Percentiles rank a stretch among this genome's conserved stretches.
phyloP scores from a whole-genome alignment of 2,888 invertebrate genomes.

The Macrophya annulata region DNA sequence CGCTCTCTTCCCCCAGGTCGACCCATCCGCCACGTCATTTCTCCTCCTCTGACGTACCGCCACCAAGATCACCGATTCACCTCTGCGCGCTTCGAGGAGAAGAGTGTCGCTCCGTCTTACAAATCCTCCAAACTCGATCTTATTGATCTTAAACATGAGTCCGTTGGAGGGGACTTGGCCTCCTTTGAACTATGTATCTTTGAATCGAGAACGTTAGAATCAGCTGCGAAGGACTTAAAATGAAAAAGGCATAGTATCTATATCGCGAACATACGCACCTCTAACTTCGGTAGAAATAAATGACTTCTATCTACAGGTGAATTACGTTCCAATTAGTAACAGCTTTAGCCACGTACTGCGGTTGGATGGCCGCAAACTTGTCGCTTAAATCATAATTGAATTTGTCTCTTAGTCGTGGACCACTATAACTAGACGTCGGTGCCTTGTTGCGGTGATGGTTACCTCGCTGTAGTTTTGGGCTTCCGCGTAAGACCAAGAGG shows the following conservation, averaged over 20 bases:
- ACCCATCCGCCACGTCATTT: conserved; percentile 31
- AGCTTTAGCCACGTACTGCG: conserved; percentile 31
- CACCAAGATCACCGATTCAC: conserved; percentile 36
- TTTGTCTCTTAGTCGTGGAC: conserved; percentile 73
- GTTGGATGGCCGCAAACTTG: conserved; percentile 68
- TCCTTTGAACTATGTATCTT: not conserved
- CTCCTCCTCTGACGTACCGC: conserved; percentile 18
- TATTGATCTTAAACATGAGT: conserved; percentile 43
- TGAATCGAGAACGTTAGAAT: conserved; percentile 8
- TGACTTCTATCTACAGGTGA: conserved; percentile 36
- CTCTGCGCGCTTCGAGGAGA: conserved; percentile 8
- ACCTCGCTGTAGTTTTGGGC: conserved; percentile 72
- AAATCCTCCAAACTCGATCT: conserved; percentile 46
- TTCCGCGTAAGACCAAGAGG: conserved; percentile 73
- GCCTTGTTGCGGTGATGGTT: conserved; percentile 74
- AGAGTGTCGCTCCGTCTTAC: conserved; percentile 48
- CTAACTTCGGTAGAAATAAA: conserved; percentile 1
- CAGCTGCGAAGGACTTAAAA: not conserved
- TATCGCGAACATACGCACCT: not conserved
- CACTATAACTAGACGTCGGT: conserved; percentile 36
- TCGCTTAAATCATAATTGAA: conserved; percentile 75
- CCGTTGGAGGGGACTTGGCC: conserved; percentile 13
- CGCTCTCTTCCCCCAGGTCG: conserved; percentile 8
- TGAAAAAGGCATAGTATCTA: not conserved
- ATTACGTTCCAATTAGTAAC: conserved; percentile 43